Percentiles rank a stretch among this genome's conserved stretches.
Conservation (phyloP, 1,140 invertebrate genomes). For the Vanessa tameamea region DNA sequence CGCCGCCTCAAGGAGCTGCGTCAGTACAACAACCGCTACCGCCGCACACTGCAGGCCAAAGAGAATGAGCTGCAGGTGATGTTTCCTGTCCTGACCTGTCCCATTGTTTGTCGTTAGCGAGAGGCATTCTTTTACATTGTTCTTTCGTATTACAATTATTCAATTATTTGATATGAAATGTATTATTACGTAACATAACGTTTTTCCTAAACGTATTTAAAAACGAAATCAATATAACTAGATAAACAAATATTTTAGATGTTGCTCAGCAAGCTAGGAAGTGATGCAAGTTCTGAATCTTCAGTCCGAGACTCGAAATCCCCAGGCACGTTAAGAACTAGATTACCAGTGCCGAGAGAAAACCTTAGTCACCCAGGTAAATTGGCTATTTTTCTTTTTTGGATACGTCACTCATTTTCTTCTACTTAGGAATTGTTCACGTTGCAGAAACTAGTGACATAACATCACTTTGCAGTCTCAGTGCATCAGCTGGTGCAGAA, state of each 20-base stretch:
- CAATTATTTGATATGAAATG: too few relatives aligned
- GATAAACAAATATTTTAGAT: constrained; percentile 52
- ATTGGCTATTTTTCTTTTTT: not conserved
- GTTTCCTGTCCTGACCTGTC: too few relatives aligned
- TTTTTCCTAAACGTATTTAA: too few relatives aligned
- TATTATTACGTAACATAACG: too few relatives aligned
- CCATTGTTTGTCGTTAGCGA: too few relatives aligned
- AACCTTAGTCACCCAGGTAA: constrained; percentile 76
- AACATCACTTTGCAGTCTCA: constrained; percentile 82
- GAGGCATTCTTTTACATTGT: too few relatives aligned
- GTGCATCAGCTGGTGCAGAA: constrained; percentile 76
- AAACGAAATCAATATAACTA: too few relatives aligned
- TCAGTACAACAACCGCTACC: constrained; percentile 88
- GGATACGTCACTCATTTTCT: too few relatives aligned
- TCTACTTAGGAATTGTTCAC: too few relatives aligned
- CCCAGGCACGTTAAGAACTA: constrained; percentile 56
- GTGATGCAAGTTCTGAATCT: constrained; percentile 68
- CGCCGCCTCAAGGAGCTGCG: constrained; percentile 89
- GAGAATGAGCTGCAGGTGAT: constrained; percentile 88
- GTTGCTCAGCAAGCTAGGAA: constrained; percentile 76
- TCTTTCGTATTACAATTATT: too few relatives aligned
- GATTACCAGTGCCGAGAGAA: constrained; percentile 65
- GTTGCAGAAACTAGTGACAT: constrained; percentile 82
- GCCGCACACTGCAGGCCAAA: constrained; percentile 88
- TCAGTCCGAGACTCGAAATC: constrained; percentile 65